Conservation (phyloP, 2,888 invertebrate genomes). For the Caenorhabditis zanzibari region DNA sequence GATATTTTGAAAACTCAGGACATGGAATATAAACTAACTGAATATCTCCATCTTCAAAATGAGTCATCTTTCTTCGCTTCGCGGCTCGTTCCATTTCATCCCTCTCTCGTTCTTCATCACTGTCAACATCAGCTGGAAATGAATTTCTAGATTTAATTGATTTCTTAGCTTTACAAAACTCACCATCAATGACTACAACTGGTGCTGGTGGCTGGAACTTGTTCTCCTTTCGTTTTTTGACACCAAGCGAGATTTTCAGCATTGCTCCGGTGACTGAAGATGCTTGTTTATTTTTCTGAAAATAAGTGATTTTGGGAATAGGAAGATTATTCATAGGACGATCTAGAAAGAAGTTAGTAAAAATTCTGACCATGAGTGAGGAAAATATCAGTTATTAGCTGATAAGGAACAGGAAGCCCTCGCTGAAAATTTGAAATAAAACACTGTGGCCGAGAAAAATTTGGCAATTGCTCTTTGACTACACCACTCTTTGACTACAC, state of each 20-base stretch:
- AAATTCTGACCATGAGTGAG: too few relatives aligned
- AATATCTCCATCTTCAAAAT: slow-evolving; percentile 72
- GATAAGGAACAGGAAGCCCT: too few relatives aligned
- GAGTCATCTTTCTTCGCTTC: slow-evolving; percentile 71
- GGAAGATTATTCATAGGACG: too few relatives aligned
- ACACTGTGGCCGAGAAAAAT: too few relatives aligned
- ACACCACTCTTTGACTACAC: too few relatives aligned
- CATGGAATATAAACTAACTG: slow-evolving; percentile 72
- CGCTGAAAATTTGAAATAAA: too few relatives aligned
- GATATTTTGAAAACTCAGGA: too few relatives aligned
- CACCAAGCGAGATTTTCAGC: slow-evolving; percentile 74
- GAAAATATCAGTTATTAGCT: too few relatives aligned
- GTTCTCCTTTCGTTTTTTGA: slow-evolving; percentile 69
- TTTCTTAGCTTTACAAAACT: background rate
- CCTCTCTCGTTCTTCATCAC: slow-evolving; percentile 73
- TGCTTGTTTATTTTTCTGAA: slow-evolving; percentile 46
- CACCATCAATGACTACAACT: slow-evolving; percentile 60
- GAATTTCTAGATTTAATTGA: too few relatives aligned
- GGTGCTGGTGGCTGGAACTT: slow-evolving; percentile 47
- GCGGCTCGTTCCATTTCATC: slow-evolving; percentile 68
- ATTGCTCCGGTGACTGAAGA: background rate
- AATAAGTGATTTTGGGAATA: too few relatives aligned
- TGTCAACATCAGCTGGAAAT: slow-evolving; percentile 66
- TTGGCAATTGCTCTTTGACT: too few relatives aligned
- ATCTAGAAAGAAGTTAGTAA: too few relatives aligned